Evolutionary conservation across 2,113 vertebrate species (phyloP), one percentile per base, ranked within the genome.

Genomic region (Pungitius pungitius): DNA sequence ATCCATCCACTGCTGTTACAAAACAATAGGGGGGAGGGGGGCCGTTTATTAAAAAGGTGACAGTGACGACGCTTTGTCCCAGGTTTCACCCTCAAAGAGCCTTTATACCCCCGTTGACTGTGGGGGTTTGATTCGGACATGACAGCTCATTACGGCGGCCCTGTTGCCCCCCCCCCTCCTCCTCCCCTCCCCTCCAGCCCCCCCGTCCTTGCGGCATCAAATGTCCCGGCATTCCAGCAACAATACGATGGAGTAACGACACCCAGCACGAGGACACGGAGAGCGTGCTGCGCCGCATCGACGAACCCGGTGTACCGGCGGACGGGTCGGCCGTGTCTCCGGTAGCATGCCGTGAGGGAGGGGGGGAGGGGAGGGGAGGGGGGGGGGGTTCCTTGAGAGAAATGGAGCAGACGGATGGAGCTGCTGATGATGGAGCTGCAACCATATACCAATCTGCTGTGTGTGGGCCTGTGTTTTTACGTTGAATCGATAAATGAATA

Each of bases 261-360:
- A 61, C 56, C 18, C 20, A 20, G 52, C 82, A 87, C 20, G 20
- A 81, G 52, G 55, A 42, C 65, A 59, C 47, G 3, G 13, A 40
- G n/a, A n/a, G n/a, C n/a, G n/a, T n/a, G n/a, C n/a, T n/a, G n/a
- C n/a, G n/a, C 2, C 13, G 14, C 14, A 15, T 35, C 40, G 14
- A 15, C 15, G 14, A 42, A 10, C 14, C 13, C 40, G 40, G 40
- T 42, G 13, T 15, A 42, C 40, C 47, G 42, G 56, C 60, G 30
- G 69, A 37, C 82, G 80, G 85, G 84, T 57, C 76, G 84, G 73
- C 82, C 79, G 85, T 54, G 73, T 84, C 79, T 85, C 64, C 43
- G 35, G 4, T 67, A 71, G 80, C 61, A 83, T 59, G 82, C 43
- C 57, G 67, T 57, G 60, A 69, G 30, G 68, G 30, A n/a, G n/a